Evolutionary conservation across 2,113 vertebrate genomes (phyloP).

Genomic region (Cottus gobio): DNA sequence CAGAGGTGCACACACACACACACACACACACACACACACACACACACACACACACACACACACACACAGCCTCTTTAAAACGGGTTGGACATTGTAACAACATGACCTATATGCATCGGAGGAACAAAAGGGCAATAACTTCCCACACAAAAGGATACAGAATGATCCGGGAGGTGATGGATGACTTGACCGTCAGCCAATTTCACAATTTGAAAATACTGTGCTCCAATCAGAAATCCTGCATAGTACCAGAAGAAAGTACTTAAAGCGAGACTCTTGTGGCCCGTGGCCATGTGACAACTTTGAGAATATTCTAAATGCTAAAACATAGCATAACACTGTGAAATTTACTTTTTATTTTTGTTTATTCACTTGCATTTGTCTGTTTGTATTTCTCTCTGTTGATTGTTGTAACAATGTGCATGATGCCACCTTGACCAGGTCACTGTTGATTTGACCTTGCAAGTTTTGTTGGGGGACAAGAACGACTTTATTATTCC

Average conservation of each 20-base stretch:
- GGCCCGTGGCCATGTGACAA: background rate
- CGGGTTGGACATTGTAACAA: constrained; percentile 52
- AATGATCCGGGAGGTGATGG: constrained; percentile 27
- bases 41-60: constrained; percentile 28
- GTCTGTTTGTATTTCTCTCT: background rate
- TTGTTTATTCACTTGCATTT: background rate
- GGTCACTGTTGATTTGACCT: background rate
- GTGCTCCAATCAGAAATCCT: background rate
- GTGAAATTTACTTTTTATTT: background rate
- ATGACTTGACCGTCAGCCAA: constrained; percentile 26
- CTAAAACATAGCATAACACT: background rate
- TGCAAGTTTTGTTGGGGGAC: background rate
- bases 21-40: constrained; percentile 31
- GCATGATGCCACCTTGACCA: background rate
- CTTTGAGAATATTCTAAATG: background rate
- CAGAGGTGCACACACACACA: constrained; percentile 43
- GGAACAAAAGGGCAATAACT: constrained; percentile 48
- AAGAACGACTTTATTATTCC: background rate
- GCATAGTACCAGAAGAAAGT: background rate
- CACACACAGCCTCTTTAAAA: constrained; percentile 31
- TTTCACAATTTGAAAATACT: background rate
- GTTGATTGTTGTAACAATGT: background rate
- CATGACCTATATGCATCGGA: constrained; percentile 40
- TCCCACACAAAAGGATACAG: constrained; percentile 20
- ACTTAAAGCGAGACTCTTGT: background rate